These are phyloP conservation scores for Xerus rutilus DNA, from an alignment of 2,797 vertebrate genomes.

Conservation along the genomic window DNA sequence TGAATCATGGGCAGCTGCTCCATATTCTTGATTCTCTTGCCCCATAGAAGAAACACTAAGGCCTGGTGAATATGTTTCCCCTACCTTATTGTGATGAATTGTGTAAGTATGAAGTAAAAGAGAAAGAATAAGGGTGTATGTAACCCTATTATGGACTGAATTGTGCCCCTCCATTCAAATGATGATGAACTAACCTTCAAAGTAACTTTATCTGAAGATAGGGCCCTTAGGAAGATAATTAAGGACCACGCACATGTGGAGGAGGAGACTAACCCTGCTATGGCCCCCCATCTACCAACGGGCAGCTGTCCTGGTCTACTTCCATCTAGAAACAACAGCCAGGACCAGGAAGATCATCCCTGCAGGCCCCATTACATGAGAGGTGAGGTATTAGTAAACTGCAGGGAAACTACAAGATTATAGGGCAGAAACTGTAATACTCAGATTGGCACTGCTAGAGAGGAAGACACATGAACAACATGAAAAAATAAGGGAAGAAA, in stretches of 20 bases:
- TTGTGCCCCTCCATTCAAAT: background rate
- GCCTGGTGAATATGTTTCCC: background rate
- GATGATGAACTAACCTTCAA: background rate
- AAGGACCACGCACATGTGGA: background rate
- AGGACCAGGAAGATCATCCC: too few species aligned
- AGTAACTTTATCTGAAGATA: background rate
- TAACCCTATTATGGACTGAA: background rate
- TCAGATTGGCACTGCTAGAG: too few species aligned
- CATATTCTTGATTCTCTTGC: background rate
- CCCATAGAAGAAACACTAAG: background rate
- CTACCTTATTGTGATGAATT: background rate
- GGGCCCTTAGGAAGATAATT: background rate
- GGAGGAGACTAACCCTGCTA: too few species aligned
- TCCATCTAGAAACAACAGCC: too few species aligned
- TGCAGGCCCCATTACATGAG: too few species aligned
- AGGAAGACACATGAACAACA: too few species aligned
- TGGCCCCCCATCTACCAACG: too few species aligned
- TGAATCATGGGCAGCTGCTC: background rate
- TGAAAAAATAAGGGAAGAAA: too few species aligned
- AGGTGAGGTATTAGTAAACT: too few species aligned
- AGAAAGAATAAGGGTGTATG: background rate
- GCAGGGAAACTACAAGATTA: too few species aligned
- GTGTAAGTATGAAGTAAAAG: background rate
- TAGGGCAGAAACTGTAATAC: too few species aligned
- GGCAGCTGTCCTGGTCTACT: too few species aligned